These are phyloP conservation scores for Therioaphis trifolii DNA, from an alignment of 2,888 invertebrate genomes.

Conservation along the genomic window DNA sequence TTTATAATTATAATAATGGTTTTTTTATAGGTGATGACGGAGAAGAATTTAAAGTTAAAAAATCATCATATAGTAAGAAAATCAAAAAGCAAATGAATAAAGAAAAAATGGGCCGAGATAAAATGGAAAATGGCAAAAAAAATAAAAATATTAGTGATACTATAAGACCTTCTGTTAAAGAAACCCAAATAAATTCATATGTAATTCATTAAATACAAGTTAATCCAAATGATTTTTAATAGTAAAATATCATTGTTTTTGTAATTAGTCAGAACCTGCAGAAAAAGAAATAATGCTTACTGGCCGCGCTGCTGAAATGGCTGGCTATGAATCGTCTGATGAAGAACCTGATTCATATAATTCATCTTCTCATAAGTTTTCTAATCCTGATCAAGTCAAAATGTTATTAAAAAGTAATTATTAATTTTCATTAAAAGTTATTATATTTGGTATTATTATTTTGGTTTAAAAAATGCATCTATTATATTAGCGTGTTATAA, in stretches of 20 bases:
- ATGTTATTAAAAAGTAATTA: constrained; percentile 79
- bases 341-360: constrained; percentile 72
- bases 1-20: background rate
- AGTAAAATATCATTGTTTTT: background rate
- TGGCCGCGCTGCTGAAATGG: constrained; percentile 85
- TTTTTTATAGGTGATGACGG: constrained; percentile 77
- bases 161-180: constrained; percentile 69
- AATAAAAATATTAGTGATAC: constrained; percentile 78
- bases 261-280: constrained; percentile 27
- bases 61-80: constrained; percentile 92
- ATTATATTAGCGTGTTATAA: too few species aligned
- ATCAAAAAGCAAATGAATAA: constrained; percentile 86
- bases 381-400: constrained; percentile 79
- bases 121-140: constrained; percentile 73
- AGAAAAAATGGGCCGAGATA: constrained; percentile 75
- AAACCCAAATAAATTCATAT: constrained; percentile 4
- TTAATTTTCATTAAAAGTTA: background rate
- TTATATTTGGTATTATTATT: too few species aligned
- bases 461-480: too few species aligned
- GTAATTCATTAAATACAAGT: background rate
- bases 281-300: constrained; percentile 74
- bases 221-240: background rate
- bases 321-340: constrained; percentile 76
- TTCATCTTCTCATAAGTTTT: constrained; percentile 71
- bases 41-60: constrained; percentile 94